Percentiles rank a stretch among this genome's conserved stretches.
phyloP scores from a whole-genome alignment of 2,888 invertebrate genomes.

The Rhagonycha lutea region DNA sequence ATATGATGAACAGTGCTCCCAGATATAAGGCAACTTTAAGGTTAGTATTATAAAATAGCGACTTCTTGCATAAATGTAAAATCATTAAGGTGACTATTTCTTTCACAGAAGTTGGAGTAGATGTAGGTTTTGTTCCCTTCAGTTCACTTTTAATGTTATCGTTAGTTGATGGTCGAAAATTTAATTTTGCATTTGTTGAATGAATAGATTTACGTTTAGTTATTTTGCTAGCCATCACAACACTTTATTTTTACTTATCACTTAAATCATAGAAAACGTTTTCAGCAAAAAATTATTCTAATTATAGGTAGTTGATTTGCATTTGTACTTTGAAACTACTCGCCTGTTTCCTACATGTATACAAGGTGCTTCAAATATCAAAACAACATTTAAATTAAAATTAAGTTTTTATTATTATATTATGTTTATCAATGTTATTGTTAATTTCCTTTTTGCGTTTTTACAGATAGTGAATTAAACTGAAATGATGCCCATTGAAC shows the following conservation, averaged over 20 bases:
- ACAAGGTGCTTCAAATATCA: not conserved
- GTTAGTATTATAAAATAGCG: slow-evolving; percentile 82
- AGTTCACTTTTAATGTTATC: slow-evolving; percentile 52
- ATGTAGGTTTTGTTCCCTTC: slow-evolving; percentile 79
- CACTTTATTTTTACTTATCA: not conserved
- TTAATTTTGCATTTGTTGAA: slow-evolving; percentile 54
- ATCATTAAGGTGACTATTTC: slow-evolving; percentile 82
- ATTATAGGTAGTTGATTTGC: not conserved
- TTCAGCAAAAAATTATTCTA: not conserved
- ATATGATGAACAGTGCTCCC: slow-evolving; percentile 79
- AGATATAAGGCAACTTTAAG: slow-evolving; percentile 86
- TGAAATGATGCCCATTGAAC: not conserved
- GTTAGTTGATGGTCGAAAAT: slow-evolving; percentile 61
- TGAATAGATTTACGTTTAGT: slow-evolving; percentile 41
- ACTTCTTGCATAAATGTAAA: slow-evolving; percentile 85
- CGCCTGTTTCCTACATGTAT: not conserved
- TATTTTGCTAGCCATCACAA: slow-evolving; percentile 43
- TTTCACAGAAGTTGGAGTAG: slow-evolving; percentile 79
- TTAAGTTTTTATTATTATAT: too few relatives aligned
- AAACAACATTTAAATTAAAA: too few relatives aligned
- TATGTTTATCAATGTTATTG: too few relatives aligned
- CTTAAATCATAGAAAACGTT: not conserved
- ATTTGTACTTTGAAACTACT: not conserved
- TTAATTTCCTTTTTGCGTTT: too few relatives aligned
- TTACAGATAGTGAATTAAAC: too few relatives aligned